A percentile compares a stretch with the other conserved stretches of the same genome.
Evolutionary conservation across 1,140 invertebrate genomes (phyloP).

Genomic region (Anadara kagoshimensis): DNA sequence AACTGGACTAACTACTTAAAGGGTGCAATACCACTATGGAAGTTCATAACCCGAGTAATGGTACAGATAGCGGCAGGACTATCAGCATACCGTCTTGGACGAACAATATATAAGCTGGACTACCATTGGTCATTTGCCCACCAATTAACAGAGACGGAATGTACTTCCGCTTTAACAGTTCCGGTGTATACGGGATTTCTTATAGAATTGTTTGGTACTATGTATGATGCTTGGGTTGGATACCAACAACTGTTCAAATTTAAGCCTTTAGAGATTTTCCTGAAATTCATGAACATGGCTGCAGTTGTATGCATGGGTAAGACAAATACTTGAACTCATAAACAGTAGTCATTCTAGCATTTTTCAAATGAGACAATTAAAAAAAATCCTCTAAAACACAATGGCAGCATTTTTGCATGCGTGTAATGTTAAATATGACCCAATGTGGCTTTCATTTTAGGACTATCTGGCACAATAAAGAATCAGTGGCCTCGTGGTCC

Average conservation of each 20-base stretch:
- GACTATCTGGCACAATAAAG: no score
- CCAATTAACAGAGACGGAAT: neutral
- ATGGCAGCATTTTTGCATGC: no score
- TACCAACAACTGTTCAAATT: conserved; percentile 22
- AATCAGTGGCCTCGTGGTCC: no score
- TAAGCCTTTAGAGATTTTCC: conserved; percentile 16
- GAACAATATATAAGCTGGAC: conserved; percentile 14
- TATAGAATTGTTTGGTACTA: conserved; percentile 8
- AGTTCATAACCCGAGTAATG: neutral
- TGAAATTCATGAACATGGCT: conserved; percentile 32
- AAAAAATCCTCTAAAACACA: no score
- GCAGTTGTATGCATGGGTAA: conserved; percentile 46
- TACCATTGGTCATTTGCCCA: conserved; percentile 19
- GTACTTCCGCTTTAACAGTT: conserved; percentile 14
- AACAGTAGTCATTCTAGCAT: no score
- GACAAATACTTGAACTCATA: conserved; percentile 13
- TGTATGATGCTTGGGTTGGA: conserved; percentile 27
- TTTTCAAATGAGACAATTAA: no score
- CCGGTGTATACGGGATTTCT: neutral
- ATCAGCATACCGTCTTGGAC: conserved; percentile 9
- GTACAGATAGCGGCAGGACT: conserved; percentile 20
- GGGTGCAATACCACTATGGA: neutral
- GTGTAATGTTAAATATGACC: no score
- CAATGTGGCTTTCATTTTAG: no score
- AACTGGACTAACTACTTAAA: conserved; percentile 15